These are phyloP conservation scores for Campoplex nolae DNA, from an alignment of 2,888 invertebrate species.

Conservation along the genomic window DNA sequence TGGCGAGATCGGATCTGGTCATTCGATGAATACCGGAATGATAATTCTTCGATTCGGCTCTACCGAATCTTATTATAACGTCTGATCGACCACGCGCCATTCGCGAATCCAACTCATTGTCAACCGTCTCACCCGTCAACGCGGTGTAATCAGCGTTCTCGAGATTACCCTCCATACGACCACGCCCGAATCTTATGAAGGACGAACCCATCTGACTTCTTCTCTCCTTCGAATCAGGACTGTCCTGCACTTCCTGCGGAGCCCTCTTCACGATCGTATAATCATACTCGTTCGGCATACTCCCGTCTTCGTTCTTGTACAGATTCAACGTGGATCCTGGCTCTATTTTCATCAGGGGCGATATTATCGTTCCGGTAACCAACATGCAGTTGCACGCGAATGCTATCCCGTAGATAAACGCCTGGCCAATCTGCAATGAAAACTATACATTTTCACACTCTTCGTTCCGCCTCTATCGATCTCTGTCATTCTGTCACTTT, in stretches of 20 bases:
- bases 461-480: neutral
- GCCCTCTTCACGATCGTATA: slow-evolving; percentile 76
- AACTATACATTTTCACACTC: slow-evolving; percentile 17
- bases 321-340: slow-evolving; percentile 59
- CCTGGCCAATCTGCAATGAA: slow-evolving; percentile 73
- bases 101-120: slow-evolving; percentile 64
- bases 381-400: slow-evolving; percentile 74
- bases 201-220: slow-evolving; percentile 78
- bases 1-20: slow-evolving; percentile 26
- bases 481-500: neutral
- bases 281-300: slow-evolving; percentile 73
- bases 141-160: slow-evolving; percentile 62
- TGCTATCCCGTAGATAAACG: slow-evolving; percentile 74
- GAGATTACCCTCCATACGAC: slow-evolving; percentile 55
- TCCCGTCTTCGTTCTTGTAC: slow-evolving; percentile 65
- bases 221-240: slow-evolving; percentile 78
- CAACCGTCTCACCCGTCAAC: slow-evolving; percentile 44
- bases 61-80: slow-evolving; percentile 82
- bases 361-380: slow-evolving; percentile 72
- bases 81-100: slow-evolving; percentile 77
- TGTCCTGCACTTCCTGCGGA: slow-evolving; percentile 67
- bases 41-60: slow-evolving; percentile 73
- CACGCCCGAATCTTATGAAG: slow-evolving; percentile 76
- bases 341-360: slow-evolving; percentile 73
- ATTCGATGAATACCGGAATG: slow-evolving; percentile 35